Evolutionary conservation across 2,888 invertebrate species (phyloP), one percentile per base, ranked within the genome.

Genomic region (Meliscaeva auricollis): DNA sequence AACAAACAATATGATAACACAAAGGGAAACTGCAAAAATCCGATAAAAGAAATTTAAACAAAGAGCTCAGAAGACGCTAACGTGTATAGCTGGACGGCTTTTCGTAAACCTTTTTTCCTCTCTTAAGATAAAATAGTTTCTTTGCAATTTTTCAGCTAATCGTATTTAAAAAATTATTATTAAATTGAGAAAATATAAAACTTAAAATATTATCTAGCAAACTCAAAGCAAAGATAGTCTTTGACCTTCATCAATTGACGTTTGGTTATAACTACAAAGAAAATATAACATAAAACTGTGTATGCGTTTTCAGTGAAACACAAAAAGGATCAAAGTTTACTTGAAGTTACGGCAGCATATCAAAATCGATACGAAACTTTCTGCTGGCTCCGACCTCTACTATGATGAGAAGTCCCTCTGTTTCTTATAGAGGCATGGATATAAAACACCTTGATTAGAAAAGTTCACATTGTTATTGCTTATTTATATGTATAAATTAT

Each of bases 381-480:
- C 41, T 44, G 60, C 22, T 44, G 17, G 30, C 1, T 35, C 22
- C 9, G 35, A 30, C 2, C 26, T 26, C 26, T 4, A 4, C 2
- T 68, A 35, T 54, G 54, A 52, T 35, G 26, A 35, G 26, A 60
- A 41, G 82, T 20, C 22, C 56, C 26, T 26, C 8, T 72, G 26
- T 60, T 62, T 11, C 6, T 68, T 73, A 68, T 73, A 54, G 68
- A 62, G 13, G 48, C 38, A 72, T 73, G 20, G 35, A 35, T 20
- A 82, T 77, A 77, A 73, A 73, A 66, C 60, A 82, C 77, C 73
- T 77, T 82, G 82, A 82, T 82, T 82, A 82, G 82, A 82, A 82
- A 82, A 82, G 82, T 82, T 82, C 77, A 82, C 46, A 77, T 73
- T 73, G 68, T 77, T 82, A 82, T 82, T 68, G 68, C 77, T 72